phyloP scores from a whole-genome alignment of 2,797 vertebrate genomes.

The Microtus agrestis region DNA sequence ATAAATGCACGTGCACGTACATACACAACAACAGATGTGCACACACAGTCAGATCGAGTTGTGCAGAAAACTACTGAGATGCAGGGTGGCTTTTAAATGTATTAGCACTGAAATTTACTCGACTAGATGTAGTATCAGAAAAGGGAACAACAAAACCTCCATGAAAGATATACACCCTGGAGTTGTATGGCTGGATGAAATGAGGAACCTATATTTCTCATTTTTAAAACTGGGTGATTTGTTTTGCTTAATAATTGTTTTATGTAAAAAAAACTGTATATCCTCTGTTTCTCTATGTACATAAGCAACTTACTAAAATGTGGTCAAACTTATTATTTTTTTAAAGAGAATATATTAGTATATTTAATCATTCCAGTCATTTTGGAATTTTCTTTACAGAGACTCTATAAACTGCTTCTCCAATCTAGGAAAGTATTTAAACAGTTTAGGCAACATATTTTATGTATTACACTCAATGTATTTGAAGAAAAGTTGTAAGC shows the following conservation, averaged over 20 bases:
- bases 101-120: neutral
- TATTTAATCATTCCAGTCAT: neutral
- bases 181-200: neutral
- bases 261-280: slow-evolving; percentile 9
- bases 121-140: neutral
- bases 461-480: neutral
- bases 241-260: neutral
- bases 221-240: neutral
- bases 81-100: neutral
- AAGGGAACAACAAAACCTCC: neutral
- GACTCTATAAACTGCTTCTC: neutral
- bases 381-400: neutral
- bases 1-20: neutral
- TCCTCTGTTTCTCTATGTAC: neutral
- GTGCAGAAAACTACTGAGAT: no score
- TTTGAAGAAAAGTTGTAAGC: neutral
- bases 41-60: neutral
- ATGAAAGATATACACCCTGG: neutral
- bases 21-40: neutral
- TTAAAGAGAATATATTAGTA: slow-evolving; percentile 44
- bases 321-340: slow-evolving; percentile 20
- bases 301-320: slow-evolving; percentile 27
- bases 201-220: neutral
- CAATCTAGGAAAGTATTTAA: neutral
- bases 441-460: neutral